phyloP scores from a whole-genome alignment of 1,140 invertebrate species.

The Drosophila asahinai region DNA sequence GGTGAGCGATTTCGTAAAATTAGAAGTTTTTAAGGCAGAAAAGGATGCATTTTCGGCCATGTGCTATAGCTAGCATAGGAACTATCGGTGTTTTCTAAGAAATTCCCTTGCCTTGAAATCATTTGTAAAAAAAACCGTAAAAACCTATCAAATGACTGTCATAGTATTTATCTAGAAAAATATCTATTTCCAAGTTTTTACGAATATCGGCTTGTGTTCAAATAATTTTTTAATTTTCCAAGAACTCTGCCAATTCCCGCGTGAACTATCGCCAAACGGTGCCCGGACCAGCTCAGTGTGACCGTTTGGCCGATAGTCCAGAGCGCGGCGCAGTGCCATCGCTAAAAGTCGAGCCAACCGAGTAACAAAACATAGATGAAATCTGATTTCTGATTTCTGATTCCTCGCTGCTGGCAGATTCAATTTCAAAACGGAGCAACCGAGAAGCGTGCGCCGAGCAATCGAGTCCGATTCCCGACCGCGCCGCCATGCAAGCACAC shows the following conservation, averaged over 20 bases:
- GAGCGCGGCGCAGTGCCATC: not conserved
- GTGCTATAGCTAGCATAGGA: too few species aligned
- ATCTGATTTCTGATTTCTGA: constrained; percentile 4
- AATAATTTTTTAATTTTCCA: too few species aligned
- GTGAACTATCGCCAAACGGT: not conserved
- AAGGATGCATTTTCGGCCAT: too few species aligned
- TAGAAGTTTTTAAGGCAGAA: too few species aligned
- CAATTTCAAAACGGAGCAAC: constrained; percentile 21
- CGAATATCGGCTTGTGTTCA: too few species aligned
- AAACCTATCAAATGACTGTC: too few species aligned
- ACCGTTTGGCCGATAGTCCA: not conserved
- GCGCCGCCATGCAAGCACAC: constrained; percentile 19
- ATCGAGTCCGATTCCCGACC: constrained; percentile 7
- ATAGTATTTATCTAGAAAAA: too few species aligned
- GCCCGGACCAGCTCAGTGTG: not conserved
- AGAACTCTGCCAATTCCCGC: not conserved
- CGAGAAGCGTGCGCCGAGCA: constrained; percentile 17
- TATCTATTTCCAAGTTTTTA: too few species aligned
- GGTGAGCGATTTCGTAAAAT: too few species aligned
- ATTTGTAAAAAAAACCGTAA: too few species aligned
- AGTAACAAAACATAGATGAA: constrained; percentile 26
- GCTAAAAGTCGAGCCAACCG: constrained; percentile 1
- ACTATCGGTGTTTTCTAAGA: too few species aligned
- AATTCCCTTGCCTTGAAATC: too few species aligned
- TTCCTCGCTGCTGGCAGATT: constrained; percentile 11